Conservation (phyloP, 2,888 invertebrate genomes). For the Latheticus oryzae region DNA sequence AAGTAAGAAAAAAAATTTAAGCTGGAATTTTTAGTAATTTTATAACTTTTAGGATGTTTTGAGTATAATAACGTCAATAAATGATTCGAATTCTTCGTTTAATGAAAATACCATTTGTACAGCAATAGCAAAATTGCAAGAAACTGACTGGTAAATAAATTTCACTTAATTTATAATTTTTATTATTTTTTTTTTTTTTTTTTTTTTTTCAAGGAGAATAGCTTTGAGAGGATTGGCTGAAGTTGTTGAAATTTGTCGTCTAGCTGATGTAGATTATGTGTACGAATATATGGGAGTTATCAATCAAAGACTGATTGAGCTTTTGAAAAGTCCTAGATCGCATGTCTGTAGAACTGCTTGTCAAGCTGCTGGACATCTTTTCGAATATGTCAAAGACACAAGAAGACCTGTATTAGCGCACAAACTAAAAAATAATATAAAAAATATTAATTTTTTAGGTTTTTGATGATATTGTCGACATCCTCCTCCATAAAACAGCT, state of each 20-base stretch:
- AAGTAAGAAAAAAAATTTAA: conserved; percentile 3
- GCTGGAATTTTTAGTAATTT: not conserved
- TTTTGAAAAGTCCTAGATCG: conserved; percentile 63
- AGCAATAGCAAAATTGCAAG: conserved; percentile 53
- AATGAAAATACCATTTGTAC: conserved; percentile 41
- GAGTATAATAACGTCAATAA: conserved; percentile 2
- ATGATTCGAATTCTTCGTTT: conserved; percentile 10
- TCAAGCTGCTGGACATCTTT: conserved; percentile 63
- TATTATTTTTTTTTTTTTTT: not conserved
- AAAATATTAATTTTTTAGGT: conserved; percentile 67
- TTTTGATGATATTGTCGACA: conserved; percentile 76
- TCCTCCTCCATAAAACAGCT: conserved; percentile 76
- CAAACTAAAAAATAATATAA: conserved; percentile 27
- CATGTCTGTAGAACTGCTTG: conserved; percentile 64
- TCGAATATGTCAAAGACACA: conserved; percentile 64
- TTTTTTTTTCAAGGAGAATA: conserved; percentile 52
- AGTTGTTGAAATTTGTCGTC: conserved; percentile 58
- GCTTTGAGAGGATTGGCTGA: conserved; percentile 62
- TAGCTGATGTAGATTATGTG: conserved; percentile 53
- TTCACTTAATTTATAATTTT: conserved; percentile 1
- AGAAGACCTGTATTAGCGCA: conserved; percentile 63
- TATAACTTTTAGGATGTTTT: conserved; percentile 15
- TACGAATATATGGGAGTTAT: conserved; percentile 61
- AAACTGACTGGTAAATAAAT: conserved; percentile 55
- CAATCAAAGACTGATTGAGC: conserved; percentile 62